Conservation (phyloP, 1,140 invertebrate species). For the Zaprionus capensis region DNA sequence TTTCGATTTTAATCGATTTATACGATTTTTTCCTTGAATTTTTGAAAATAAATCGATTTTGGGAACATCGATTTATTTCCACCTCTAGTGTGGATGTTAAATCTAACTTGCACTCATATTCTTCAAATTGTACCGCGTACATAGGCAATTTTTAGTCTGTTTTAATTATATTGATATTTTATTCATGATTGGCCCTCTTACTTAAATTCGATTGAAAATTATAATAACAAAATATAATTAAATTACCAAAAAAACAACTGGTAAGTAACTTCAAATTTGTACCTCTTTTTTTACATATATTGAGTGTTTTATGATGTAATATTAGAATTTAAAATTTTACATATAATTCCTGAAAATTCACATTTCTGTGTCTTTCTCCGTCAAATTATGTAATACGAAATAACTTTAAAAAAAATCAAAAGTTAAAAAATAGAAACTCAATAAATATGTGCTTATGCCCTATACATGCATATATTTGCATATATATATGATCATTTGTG, state of each 20-base stretch:
- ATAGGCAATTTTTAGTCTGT: slow-evolving; percentile 57
- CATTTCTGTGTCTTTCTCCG: too few relatives aligned
- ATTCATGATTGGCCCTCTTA: slow-evolving; percentile 26
- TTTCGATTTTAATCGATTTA: too few relatives aligned
- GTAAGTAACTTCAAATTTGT: slow-evolving; percentile 10
- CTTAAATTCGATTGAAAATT: slow-evolving; percentile 29
- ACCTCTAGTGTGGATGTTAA: slow-evolving; percentile 71
- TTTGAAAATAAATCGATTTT: too few relatives aligned
- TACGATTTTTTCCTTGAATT: too few relatives aligned
- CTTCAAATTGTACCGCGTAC: slow-evolving; percentile 36
- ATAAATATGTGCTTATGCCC: background rate
- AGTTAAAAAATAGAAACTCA: too few relatives aligned
- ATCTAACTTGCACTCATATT: slow-evolving; percentile 67
- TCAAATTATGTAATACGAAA: slow-evolving; percentile 5
- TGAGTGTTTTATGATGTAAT: too few relatives aligned
- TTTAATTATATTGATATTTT: slow-evolving; percentile 56
- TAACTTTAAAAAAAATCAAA: background rate
- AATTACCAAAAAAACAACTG: slow-evolving; percentile 4
- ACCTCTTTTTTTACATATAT: background rate
- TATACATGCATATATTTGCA: background rate
- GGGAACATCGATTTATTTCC: too few relatives aligned
- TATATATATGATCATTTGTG: background rate
- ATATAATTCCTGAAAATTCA: too few relatives aligned
- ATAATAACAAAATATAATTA: background rate
- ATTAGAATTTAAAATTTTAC: too few relatives aligned